Conservation (phyloP, 2,797 vertebrate species). For the Tragelaphus oryx region DNA sequence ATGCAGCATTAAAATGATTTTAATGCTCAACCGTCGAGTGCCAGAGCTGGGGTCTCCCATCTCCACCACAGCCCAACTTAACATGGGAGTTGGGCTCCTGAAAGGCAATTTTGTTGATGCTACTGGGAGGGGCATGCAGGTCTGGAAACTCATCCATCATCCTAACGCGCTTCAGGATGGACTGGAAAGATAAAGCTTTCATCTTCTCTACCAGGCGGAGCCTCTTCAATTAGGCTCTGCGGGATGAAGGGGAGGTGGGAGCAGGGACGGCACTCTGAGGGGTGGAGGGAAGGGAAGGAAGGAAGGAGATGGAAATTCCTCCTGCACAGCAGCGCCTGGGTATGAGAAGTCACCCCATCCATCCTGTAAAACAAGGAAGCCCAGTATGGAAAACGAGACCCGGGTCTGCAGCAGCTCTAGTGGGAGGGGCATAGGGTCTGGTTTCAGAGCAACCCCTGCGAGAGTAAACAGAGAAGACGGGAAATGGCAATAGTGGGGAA, state of each 20-base stretch:
- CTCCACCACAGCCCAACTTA: conserved; percentile 43
- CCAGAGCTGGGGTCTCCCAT: conserved; percentile 55
- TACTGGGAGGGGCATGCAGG: conserved; percentile 65
- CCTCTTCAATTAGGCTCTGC: conserved; percentile 68
- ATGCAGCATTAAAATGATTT: conserved; percentile 61
- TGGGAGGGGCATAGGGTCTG: neutral
- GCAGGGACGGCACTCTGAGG: neutral
- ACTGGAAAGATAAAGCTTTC: conserved; percentile 73
- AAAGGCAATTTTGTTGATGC: conserved; percentile 76
- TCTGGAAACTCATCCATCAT: conserved; percentile 75
- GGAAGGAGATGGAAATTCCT: neutral
- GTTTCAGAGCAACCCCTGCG: neutral
- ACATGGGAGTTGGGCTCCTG: conserved; percentile 61
- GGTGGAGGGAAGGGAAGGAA: neutral
- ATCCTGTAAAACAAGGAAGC: neutral
- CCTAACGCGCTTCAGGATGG: conserved; percentile 63
- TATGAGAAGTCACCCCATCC: neutral
- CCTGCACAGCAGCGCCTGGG: neutral
- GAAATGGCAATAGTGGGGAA: neutral
- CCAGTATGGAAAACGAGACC: neutral
- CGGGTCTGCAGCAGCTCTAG: neutral
- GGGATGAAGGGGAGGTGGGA: neutral
- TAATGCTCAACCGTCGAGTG: conserved; percentile 48
- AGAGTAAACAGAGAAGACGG: neutral
- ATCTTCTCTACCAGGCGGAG: conserved; percentile 61